phyloP scores from a whole-genome alignment of 2,888 invertebrate genomes.

The Ecliptopera silaceata region DNA sequence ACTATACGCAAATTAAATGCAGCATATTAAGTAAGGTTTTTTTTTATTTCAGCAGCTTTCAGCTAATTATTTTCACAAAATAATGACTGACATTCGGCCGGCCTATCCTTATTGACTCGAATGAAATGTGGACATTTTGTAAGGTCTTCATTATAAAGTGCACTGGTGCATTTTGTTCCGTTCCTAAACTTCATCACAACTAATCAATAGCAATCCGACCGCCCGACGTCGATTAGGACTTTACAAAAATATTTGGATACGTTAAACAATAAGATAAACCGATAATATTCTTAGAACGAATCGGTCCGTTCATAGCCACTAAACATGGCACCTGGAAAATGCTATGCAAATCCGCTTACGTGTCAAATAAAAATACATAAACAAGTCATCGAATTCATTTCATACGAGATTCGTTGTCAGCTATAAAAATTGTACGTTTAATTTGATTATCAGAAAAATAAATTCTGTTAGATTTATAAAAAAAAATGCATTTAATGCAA shows the following conservation, averaged over 20 bases:
- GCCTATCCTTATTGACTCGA: constrained; percentile 30
- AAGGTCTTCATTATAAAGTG: background rate
- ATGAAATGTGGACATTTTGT: constrained; percentile 19
- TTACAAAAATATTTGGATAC: constrained; percentile 36
- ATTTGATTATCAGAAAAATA: constrained; percentile 53
- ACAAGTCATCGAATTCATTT: constrained; percentile 53
- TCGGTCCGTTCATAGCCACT: constrained; percentile 41
- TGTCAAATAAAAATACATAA: constrained; percentile 49
- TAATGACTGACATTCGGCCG: constrained; percentile 41
- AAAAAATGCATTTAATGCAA: constrained; percentile 79
- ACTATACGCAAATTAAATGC: constrained; percentile 64
- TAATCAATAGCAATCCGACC: constrained; percentile 18
- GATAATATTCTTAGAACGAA: constrained; percentile 57
- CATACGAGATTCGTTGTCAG: constrained; percentile 75
- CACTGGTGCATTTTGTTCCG: background rate
- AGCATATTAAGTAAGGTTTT: constrained; percentile 65
- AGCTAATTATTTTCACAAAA: constrained; percentile 55
- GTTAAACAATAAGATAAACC: constrained; percentile 32
- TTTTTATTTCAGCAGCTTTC: constrained; percentile 69
- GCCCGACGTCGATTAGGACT: constrained; percentile 26
- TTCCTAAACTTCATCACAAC: constrained; percentile 1
- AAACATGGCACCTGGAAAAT: constrained; percentile 48
- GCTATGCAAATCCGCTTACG: constrained; percentile 70
- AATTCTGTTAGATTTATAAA: constrained; percentile 41
- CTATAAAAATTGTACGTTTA: constrained; percentile 47